A percentile compares a stretch with the other conserved stretches of the same genome.
These are phyloP conservation scores for Cataglyphis cursor DNA, from an alignment of 2,888 invertebrate genomes.

Conservation along the genomic window DNA sequence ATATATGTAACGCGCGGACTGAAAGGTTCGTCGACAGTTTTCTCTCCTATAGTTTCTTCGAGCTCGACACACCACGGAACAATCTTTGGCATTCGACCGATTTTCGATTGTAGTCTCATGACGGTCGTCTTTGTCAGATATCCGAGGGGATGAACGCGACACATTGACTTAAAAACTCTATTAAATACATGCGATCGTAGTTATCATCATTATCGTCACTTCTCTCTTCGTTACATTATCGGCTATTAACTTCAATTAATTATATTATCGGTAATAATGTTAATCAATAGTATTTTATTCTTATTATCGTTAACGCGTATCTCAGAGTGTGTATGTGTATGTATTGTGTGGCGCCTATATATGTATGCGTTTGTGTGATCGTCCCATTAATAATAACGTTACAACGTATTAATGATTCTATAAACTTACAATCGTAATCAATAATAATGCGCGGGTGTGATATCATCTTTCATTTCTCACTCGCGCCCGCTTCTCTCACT, in stretches of 20 bases:
- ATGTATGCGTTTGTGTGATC: constrained; percentile 60
- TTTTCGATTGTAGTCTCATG: constrained; percentile 17
- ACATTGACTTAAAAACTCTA: constrained; percentile 77
- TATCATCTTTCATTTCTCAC: constrained; percentile 62
- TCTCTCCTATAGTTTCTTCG: not conserved
- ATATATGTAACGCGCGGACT: constrained; percentile 15
- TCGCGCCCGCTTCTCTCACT: constrained; percentile 33
- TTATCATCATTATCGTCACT: constrained; percentile 72
- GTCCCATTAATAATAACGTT: constrained; percentile 78
- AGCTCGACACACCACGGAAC: constrained; percentile 55
- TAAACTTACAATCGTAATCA: constrained; percentile 78
- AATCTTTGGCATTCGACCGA: constrained; percentile 72
- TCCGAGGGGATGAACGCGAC: constrained; percentile 57
- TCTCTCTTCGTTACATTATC: constrained; percentile 70
- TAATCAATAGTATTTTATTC: constrained; percentile 70
- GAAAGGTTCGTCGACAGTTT: constrained; percentile 28
- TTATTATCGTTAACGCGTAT: constrained; percentile 70
- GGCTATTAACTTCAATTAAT: constrained; percentile 80
- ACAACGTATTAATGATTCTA: constrained; percentile 79
- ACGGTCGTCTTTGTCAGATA: constrained; percentile 54
- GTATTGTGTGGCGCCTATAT: constrained; percentile 22
- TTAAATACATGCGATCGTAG: constrained; percentile 79
- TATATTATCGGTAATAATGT: constrained; percentile 77
- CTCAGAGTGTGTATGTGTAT: constrained; percentile 26
- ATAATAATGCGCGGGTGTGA: constrained; percentile 77